Conservation (phyloP, 1,140 invertebrate species). For the Drosophila micromelanica region DNA sequence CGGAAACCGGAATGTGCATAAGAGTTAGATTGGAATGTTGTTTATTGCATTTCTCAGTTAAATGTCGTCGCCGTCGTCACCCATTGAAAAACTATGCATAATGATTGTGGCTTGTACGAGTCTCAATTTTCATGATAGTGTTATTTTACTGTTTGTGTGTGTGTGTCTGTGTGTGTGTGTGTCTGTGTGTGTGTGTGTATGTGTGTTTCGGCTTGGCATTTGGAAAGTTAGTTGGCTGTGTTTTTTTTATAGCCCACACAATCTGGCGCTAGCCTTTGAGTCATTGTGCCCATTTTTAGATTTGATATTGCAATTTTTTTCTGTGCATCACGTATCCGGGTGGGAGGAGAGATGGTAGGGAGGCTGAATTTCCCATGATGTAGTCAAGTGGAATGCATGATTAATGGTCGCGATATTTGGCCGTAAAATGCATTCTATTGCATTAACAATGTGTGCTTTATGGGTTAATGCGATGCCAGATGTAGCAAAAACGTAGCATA, state of each 20-base stretch:
- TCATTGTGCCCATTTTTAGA: conserved; percentile 65
- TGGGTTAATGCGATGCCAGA: conserved; percentile 1
- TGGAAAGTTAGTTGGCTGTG: conserved; percentile 60
- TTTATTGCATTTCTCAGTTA: conserved; percentile 76
- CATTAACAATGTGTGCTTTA: conserved; percentile 6
- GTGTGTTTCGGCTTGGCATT: conserved; percentile 50
- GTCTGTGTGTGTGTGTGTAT: conserved; percentile 3
- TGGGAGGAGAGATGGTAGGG: conserved; percentile 12
- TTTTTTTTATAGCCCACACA: conserved; percentile 57
- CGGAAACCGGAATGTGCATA: conserved; percentile 27
- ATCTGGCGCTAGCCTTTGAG: conserved; percentile 56
- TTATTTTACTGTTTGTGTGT: background rate
- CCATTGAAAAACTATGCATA: conserved; percentile 68
- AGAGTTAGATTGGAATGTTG: conserved; percentile 73
- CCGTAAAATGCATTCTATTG: conserved; percentile 7
- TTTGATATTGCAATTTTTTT: conserved; percentile 67
- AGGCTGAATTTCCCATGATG: conserved; percentile 25
- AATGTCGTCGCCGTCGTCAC: conserved; percentile 61
- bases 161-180: background rate
- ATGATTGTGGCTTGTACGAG: conserved; percentile 57
- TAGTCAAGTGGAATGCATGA: conserved; percentile 30
- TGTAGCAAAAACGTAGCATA: background rate
- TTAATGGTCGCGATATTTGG: conserved; percentile 23
- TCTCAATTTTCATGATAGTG: conserved; percentile 18
- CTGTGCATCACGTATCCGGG: conserved; percentile 67